Evolutionary conservation across 2,797 vertebrate species (phyloP), one percentile per base, ranked within the genome.

Genomic region (Mallotus villosus): DNA sequence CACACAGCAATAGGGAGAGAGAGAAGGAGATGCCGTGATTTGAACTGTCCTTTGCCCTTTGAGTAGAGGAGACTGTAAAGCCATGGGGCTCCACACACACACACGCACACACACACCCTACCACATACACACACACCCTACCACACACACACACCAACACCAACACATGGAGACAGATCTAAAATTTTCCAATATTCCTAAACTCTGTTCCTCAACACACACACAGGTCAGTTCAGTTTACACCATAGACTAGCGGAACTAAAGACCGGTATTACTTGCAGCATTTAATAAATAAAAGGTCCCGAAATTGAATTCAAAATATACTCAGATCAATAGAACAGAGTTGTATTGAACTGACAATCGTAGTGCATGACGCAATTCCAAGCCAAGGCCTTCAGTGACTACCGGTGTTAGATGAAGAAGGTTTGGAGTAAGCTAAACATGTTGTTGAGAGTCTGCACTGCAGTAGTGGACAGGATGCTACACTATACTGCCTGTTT

Each of bases 401-500:
- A 46, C 41, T 14, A 46, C 41, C 14, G 2, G 81, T 75, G 75
- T 73, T 78, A 74, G 77, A 84, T 14, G 74, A 71, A 76, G 60
- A 76, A 78, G 68, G 7, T 53, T 58, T 72, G 63, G 74, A 60
- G 25, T 68, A 71, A 73, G 74, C 68, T 77, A 70, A 77, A 73
- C 69, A 68, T 58, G 76, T 70, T 74, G 81, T 80, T 79, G 62
- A 73, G 71, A 81, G 77, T 85, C 88, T 89, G 89, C 88, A 90
- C 86, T 91, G 91, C 90, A 90, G 89, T 87, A 90, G 77, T 77
- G 79, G 81, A 87, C 82, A 78, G 77, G 22, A n/a, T 55, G 22
- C 51, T 55, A 55, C 17, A 51, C 12, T 51, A 16, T 51, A n/a
- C 51, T 55, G 51, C 16, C 51, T 46, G 34, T 37, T 37, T 37